These are phyloP conservation scores for Butorides virescens DNA, from an alignment of 2,113 vertebrate species.

Conservation along the genomic window DNA sequence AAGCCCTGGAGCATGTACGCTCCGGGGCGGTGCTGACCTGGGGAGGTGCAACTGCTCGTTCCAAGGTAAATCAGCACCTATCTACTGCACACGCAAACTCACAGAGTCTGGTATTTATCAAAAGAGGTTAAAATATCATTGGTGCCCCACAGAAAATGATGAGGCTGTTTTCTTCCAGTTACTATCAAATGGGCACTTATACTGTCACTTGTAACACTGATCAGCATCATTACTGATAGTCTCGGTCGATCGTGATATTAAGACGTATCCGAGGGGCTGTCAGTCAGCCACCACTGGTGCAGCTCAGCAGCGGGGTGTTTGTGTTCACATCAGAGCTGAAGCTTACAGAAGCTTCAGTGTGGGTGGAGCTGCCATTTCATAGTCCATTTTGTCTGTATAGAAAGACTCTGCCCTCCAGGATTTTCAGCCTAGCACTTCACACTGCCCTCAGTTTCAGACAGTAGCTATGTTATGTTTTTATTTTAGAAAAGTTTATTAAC, in stretches of 20 bases:
- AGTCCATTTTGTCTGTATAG: background rate
- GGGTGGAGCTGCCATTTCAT: background rate
- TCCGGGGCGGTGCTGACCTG: background rate
- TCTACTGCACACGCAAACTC: background rate
- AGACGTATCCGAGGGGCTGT: background rate
- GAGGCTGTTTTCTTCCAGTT: background rate
- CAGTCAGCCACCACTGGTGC: background rate
- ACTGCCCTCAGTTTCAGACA: background rate
- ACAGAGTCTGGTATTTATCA: background rate
- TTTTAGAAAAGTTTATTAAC: background rate
- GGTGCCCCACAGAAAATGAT: background rate
- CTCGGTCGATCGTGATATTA: background rate
- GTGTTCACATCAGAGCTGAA: background rate
- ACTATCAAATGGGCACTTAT: background rate
- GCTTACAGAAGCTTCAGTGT: background rate
- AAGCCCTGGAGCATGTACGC: accelerated
- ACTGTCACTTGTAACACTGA: background rate
- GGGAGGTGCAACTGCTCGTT: background rate
- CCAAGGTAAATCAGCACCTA: background rate
- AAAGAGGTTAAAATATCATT: background rate
- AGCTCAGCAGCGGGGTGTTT: background rate
- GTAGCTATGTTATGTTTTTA: background rate
- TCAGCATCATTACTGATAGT: background rate
- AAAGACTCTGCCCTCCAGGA: background rate
- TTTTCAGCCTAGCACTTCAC: background rate